These are phyloP conservation scores for Pteronura brasiliensis DNA, from an alignment of 2,113 vertebrate genomes.

Conservation along the genomic window DNA sequence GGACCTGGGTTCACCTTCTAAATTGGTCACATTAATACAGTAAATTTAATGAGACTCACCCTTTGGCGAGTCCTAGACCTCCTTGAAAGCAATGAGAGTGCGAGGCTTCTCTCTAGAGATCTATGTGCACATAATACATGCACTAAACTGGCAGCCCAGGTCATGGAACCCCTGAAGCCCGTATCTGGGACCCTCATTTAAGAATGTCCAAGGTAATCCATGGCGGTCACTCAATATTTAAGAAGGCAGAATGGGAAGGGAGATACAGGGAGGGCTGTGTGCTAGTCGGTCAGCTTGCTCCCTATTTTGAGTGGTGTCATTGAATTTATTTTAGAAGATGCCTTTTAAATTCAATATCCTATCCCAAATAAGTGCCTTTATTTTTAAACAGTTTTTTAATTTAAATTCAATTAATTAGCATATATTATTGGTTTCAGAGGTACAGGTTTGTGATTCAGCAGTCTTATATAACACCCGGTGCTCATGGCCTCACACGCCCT, in stretches of 20 bases:
- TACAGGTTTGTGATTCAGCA: background rate
- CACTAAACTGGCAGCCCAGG: background rate
- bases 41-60: background rate
- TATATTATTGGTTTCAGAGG: background rate
- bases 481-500: background rate
- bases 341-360: background rate
- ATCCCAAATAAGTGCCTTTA: background rate
- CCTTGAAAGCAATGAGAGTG: background rate
- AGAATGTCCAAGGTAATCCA: background rate
- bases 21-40: background rate
- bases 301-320: background rate
- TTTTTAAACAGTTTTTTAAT: background rate
- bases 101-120: background rate
- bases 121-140: fast-evolving
- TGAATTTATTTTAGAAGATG: background rate
- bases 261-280: background rate
- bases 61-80: background rate
- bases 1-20: background rate
- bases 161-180: background rate
- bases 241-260: background rate
- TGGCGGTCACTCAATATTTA: background rate
- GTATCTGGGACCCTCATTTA: background rate
- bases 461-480: background rate
- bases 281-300: background rate
- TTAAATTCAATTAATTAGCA: background rate